Conservation (phyloP, 1,140 invertebrate genomes). For the Globodera ellingtonae region DNA sequence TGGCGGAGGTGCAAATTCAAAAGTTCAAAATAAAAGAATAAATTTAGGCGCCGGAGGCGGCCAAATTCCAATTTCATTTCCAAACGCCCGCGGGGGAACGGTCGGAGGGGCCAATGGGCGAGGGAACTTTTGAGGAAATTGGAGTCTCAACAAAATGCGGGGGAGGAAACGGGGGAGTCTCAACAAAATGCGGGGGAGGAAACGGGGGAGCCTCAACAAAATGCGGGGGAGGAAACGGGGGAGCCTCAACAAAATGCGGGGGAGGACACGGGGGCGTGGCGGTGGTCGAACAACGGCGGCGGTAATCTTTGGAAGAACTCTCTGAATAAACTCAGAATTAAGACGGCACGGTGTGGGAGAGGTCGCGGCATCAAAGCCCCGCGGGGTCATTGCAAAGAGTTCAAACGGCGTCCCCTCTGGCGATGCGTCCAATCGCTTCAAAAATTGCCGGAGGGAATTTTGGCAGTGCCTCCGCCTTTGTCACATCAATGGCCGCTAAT, state of each 20-base stretch:
- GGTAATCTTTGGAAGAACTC: too few relatives aligned
- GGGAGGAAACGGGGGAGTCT: background rate
- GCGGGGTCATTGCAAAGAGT: background rate
- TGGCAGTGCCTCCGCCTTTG: background rate
- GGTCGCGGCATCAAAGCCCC: background rate
- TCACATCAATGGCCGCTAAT: background rate
- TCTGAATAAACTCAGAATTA: too few relatives aligned
- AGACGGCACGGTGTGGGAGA: background rate
- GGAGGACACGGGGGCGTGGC: background rate
- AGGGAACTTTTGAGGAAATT: background rate
- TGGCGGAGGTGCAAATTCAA: background rate
- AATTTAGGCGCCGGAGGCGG: background rate
- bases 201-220: background rate
- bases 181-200: background rate
- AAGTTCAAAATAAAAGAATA: background rate
- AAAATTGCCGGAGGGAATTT: background rate
- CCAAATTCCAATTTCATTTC: conserved; percentile 32
- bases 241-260: background rate
- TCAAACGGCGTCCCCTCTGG: background rate
- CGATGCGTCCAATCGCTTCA: background rate
- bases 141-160: background rate
- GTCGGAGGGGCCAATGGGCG: conserved; percentile 9
- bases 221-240: background rate
- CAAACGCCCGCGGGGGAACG: conserved; percentile 51
- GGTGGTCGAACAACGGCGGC: background rate